Base-by-base conservation (phyloP, 2,888 invertebrate genomes). In the Blastobasis lacticolella region DNA sequence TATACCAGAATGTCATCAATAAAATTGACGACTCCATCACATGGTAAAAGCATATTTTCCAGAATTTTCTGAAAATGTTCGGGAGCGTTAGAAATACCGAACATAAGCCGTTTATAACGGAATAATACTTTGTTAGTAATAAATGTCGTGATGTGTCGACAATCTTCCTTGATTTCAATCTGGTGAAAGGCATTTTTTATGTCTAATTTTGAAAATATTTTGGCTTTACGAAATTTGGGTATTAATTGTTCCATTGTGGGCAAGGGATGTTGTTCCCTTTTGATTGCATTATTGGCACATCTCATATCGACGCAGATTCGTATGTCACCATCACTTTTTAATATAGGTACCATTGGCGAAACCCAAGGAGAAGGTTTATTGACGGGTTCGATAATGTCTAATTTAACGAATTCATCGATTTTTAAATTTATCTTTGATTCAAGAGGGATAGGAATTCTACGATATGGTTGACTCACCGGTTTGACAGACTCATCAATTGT, bases 71-170 rank as follows among this genome's bases (percentile, higher is more conserved):
- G 51, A 10, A 51, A 54, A 8, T 8, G 7, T 41, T 54, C 81
- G 4, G 73, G 67, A 38, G 80, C 81, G 43, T 71, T n/a, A 5
- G 42, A 46, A 37, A 46, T 46, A 9, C 23, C 36, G 6, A 37
- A 45, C 42, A 71, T 69, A 38, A 72, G 52, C 45, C 71, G 49
- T 60, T 73, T 77, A 53, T 71, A 79, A 45, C 71, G 54, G 23
- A 49, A 62, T n/a, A 62, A 48, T 5, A 58, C 60, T 36, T 57
- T 56, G 38, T 40, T 48, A 1, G 56, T 54, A 5, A 58, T 64
- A 38, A 60, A 62, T 0, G 62, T 64, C 4, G 64, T 62, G 8
- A 62, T 57, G 41, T 60, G 8, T 36, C 61, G 42, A 6, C 48
- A 52, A 23, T 56, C 47, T 9, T 45, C 47, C 7, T 46, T 40